Base-by-base conservation (phyloP, 2,888 invertebrate species). In the Alloplasta piceator region DNA sequence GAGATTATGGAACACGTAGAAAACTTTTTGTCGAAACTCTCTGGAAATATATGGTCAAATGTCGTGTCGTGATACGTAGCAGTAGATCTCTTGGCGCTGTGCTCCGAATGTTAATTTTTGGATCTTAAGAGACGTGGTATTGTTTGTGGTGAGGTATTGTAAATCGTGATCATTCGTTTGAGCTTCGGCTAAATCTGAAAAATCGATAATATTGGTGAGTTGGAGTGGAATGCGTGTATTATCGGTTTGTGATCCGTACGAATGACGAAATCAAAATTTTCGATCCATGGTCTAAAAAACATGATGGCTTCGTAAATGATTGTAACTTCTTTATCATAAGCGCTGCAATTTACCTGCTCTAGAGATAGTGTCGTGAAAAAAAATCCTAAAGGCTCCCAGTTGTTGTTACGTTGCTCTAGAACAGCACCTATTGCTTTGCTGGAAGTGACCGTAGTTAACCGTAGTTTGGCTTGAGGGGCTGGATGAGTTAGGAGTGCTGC, bases 361-460 rank as follows among this genome's bases (percentile, higher is more conserved):
- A 14, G 39, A 14, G 12, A 48, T 14, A 52, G 48, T 36, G 52
- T 66, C 9, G 10, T 5, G 14, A 36, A 14, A 52, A 63, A 61
- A 5, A 48, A 72, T 5, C 39, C 50, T 4, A 72, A 38, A 0
- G 72, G 61, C 7, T 72, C 26, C 72, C 72, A 63, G 5, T 9
- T 26, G 9, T 82, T 60, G 4, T 81, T 75, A 0, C 60, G 39
- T 80, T 92, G 92, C 68, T 92, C 90, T 6, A 93, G 67, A 0
- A 87, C 89, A 1, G 90, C 91, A 0, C 92, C 92, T 3, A 92
- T 86, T 2, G 91, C 88, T 0, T 48, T 75, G 48, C 91, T 90
- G 0, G 92, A 92, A 2, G 92, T 92, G 71, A 92, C 92, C 1
- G 58, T 50, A 5, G 67, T 61, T 0, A 82, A 48, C 5, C 50